Percentiles rank a stretch among this genome's conserved stretches.
phyloP scores from a whole-genome alignment of 30 jellyfish, hydroid and myxozoan species.

The Sanderia malayensis region DNA sequence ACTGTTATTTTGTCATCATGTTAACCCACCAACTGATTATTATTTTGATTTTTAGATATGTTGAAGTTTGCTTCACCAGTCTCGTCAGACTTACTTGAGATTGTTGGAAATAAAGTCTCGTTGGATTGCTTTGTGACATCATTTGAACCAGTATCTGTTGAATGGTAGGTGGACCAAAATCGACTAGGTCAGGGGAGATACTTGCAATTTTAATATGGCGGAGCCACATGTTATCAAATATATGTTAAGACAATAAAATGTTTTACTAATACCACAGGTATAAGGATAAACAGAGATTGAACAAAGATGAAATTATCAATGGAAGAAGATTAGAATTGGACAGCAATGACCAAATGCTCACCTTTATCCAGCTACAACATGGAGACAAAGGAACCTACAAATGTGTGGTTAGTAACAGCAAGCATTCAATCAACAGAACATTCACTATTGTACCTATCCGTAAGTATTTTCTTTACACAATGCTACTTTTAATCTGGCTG shows the following conservation, averaged over 20 bases:
- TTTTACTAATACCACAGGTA: neutral
- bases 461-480: conserved; percentile 9
- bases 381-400: conserved; percentile 45
- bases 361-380: conserved; percentile 15
- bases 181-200: no score
- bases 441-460: conserved; percentile 28
- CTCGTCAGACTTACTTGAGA: neutral
- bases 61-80: neutral
- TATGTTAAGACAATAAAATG: neutral
- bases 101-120: conserved; percentile 23
- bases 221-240: neutral
- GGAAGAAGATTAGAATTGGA: neutral
- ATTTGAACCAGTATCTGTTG: no score
- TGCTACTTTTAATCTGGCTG: neutral
- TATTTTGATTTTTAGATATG: neutral
- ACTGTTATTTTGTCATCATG: neutral
- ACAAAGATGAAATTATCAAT: no score
- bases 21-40: neutral
- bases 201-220: neutral
- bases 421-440: conserved; percentile 30
- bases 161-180: no score
- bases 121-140: no score
- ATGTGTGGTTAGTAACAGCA: conserved; percentile 46
- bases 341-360: conserved; percentile 8
- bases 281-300: neutral